Evolutionary conservation across 2,888 invertebrate species (phyloP).

Genomic region (Drosophila emarginata): DNA sequence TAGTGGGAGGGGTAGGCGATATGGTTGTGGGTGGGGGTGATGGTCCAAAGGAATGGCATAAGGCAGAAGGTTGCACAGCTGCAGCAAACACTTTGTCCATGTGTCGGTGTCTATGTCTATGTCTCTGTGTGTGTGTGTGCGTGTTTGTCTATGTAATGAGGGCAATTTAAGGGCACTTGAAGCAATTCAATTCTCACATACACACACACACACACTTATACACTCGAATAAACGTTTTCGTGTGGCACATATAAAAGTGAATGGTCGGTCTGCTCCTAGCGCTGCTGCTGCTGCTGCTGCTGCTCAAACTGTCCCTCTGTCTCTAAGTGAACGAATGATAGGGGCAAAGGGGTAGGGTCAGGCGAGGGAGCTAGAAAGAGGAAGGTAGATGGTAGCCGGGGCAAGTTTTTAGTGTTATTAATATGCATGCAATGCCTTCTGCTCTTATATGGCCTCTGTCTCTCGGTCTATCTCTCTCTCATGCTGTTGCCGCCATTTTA

Average conservation of each 20-base stretch:
- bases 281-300: slow-evolving; percentile 41
- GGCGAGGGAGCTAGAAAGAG: slow-evolving; percentile 15
- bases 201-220: slow-evolving; percentile 40
- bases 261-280: neutral
- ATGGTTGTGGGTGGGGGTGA: slow-evolving; percentile 17
- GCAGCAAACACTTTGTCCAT: slow-evolving; percentile 64
- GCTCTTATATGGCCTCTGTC: slow-evolving; percentile 23
- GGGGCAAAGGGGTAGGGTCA: neutral
- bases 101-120: slow-evolving; percentile 19
- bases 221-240: slow-evolving; percentile 19
- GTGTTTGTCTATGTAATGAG: slow-evolving; percentile 74
- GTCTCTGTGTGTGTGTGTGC: slow-evolving; percentile 19
- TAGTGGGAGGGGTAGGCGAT: slow-evolving; percentile 1
- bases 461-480: neutral
- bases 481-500: slow-evolving; percentile 61
- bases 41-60: slow-evolving; percentile 49
- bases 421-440: slow-evolving; percentile 64
- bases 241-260: slow-evolving; percentile 18
- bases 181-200: slow-evolving; percentile 72
- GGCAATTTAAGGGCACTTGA: slow-evolving; percentile 73
- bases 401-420: slow-evolving; percentile 73
- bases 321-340: slow-evolving; percentile 4
- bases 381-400: slow-evolving; percentile 19
- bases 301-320: slow-evolving; percentile 24
- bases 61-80: slow-evolving; percentile 64